Percentiles rank a stretch among this genome's conserved stretches.
phyloP scores from a whole-genome alignment of 2,888 invertebrate genomes.

The Lasioglossum leucozonium region DNA sequence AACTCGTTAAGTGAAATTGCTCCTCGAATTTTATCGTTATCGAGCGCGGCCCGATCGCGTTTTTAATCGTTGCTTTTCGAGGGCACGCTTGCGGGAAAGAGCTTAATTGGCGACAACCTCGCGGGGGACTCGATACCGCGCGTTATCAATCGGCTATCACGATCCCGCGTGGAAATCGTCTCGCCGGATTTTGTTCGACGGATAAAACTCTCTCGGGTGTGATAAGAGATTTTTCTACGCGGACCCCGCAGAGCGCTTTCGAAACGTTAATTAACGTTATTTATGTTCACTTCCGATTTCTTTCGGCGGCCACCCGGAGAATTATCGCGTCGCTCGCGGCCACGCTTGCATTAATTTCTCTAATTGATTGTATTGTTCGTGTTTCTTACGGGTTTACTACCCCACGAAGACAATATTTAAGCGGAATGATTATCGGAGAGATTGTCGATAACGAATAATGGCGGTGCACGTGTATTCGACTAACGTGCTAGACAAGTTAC shows the following conservation, averaged over 20 bases:
- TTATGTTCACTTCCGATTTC: not conserved
- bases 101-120: constrained; percentile 34
- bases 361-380: not conserved
- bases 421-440: no score
- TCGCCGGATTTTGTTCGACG: not conserved
- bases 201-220: not conserved
- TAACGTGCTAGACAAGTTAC: no score
- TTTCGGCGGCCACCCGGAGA: not conserved
- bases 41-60: constrained; percentile 13
- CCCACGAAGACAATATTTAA: no score
- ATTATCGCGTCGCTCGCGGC: not conserved
- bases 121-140: not conserved
- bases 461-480: not conserved
- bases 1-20: constrained; percentile 42
- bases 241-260: not conserved
- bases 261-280: constrained; percentile 10
- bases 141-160: constrained; percentile 17
- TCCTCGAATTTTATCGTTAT: constrained; percentile 40
- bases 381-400: not conserved
- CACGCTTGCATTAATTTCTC: not conserved
- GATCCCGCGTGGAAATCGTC: constrained; percentile 1
- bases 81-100: constrained; percentile 2
- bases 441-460: not conserved
- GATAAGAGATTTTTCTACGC: not conserved
- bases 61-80: constrained; percentile 11